Base-by-base conservation (phyloP, 2,113 vertebrate species). In the Rhegmatorhina hoffmannsi region DNA sequence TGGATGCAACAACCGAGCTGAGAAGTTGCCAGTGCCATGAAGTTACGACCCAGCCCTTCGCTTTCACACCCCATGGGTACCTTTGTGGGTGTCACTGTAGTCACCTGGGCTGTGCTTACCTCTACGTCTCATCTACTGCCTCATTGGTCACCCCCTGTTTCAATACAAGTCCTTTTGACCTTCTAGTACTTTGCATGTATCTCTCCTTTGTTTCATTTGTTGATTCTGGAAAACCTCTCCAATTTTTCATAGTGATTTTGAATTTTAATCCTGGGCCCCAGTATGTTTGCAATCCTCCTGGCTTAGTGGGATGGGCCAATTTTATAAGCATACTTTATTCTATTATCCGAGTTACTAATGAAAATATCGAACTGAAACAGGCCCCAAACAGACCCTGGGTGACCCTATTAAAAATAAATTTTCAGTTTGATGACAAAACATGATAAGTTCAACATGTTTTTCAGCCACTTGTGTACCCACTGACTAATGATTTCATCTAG, bases 341-440 rank as follows among this genome's bases (percentile, higher is more conserved):
- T 62, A 73, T 95, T 94, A 95, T 92, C 84, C 7, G 0, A 64
- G 91, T 92, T 94, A 79, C 66, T 90, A 94, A 84, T 66, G 81
- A 95, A 94, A 96, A 94, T 89, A 97, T 73, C 80, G 84, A 95
- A 81, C 53, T 87, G 92, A 84, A 95, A 94, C 47, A 82, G 80
- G 40, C 69, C 58, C 28, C 0, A 4, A 49, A 89, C 25, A 92
- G 84, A 89, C 69, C 69, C 66, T 5, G 5, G 21, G 49, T 95
- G 84, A 96, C 81, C 77, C 91, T 53, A 58, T 82, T 84, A 82
- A 87, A 92, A 89, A 79, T 49, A 25, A 58, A 75, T 91, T 95
- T 84, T 64, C 69, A 66, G n/a, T 72, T 68, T 59, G 87, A 92
- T 87, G 70, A 74, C 28, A 70, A 96, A 72, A 47, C 0, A 0